Conservation (phyloP, 2,888 invertebrate genomes). For the Atherix ibis region DNA sequence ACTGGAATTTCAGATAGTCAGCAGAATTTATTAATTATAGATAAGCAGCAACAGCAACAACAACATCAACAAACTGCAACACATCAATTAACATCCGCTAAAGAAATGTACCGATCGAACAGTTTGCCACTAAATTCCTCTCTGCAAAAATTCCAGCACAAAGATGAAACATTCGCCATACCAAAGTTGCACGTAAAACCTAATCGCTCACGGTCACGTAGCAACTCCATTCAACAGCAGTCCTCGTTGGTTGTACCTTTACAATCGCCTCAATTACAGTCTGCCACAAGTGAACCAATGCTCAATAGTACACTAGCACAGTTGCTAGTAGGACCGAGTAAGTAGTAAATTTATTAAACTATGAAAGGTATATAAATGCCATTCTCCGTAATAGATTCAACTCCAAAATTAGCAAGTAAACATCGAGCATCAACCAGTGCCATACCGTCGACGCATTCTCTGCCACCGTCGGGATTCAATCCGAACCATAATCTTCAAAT, state of each 20-base stretch:
- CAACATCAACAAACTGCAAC: slow-evolving; percentile 9
- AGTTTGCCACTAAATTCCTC: slow-evolving; percentile 44
- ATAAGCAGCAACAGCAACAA: slow-evolving; percentile 15
- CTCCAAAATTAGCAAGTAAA: slow-evolving; percentile 9
- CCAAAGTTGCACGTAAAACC: slow-evolving; percentile 26
- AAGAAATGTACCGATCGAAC: slow-evolving; percentile 44
- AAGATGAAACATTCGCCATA: slow-evolving; percentile 25
- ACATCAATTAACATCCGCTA: slow-evolving; percentile 15
- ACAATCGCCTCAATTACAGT: slow-evolving; percentile 53
- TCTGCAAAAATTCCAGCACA: slow-evolving; percentile 25
- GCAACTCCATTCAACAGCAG: slow-evolving; percentile 30
- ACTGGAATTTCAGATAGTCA: slow-evolving; percentile 8
- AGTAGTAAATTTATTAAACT: slow-evolving; percentile 1
- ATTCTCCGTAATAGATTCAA: no score
- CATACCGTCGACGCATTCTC: slow-evolving; percentile 17
- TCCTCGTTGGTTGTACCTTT: slow-evolving; percentile 15
- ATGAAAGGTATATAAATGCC: not conserved
- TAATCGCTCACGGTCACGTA: slow-evolving; percentile 25
- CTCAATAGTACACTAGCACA: slow-evolving; percentile 68
- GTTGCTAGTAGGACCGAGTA: slow-evolving; percentile 43
- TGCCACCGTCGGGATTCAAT: slow-evolving; percentile 8
- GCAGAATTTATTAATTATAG: no score
- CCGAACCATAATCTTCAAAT: slow-evolving; percentile 34
- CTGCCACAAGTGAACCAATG: slow-evolving; percentile 62
- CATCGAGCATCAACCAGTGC: slow-evolving; percentile 23